These are phyloP conservation scores for Oryzias javanicus DNA, from an alignment of 2,113 vertebrate species.

Conservation along the genomic window DNA sequence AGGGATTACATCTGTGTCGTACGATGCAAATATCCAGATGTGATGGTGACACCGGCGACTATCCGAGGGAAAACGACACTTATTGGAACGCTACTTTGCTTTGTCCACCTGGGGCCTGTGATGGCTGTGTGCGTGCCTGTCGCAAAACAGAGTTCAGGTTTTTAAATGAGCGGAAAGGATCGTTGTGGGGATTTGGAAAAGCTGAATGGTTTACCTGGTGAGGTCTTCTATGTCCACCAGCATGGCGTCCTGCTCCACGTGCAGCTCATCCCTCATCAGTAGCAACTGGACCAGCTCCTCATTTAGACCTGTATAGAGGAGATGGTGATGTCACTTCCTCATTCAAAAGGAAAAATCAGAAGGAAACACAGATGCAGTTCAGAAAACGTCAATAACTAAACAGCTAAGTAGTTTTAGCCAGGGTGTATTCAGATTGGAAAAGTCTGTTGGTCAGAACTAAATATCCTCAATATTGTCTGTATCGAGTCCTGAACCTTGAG, in stretches of 20 bases:
- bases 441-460: too few species aligned
- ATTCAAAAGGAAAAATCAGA: not conserved
- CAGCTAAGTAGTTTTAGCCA: not conserved
- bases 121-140: slow-evolving; percentile 92
- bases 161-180: not conserved
- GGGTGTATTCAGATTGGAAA: too few species aligned
- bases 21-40: slow-evolving; percentile 43
- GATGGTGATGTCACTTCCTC: not conserved
- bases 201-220: slow-evolving; percentile 82
- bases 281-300: slow-evolving; percentile 97
- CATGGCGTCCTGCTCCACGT: slow-evolving; percentile 98
- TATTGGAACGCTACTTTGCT: slow-evolving; percentile 77
- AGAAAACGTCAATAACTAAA: not conserved
- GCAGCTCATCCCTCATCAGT: slow-evolving; percentile 92
- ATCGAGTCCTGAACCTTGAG: too few species aligned
- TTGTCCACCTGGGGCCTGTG: slow-evolving; percentile 93
- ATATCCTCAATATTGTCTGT: too few species aligned
- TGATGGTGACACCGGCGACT: slow-evolving; percentile 36
- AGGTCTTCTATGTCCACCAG: slow-evolving; percentile 97
- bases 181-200: not conserved
- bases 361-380: not conserved
- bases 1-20: not conserved
- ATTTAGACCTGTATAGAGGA: slow-evolving; percentile 83
- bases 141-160: not conserved
- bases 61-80: slow-evolving; percentile 25